Evolutionary conservation across 2,797 vertebrate species (phyloP), one percentile per base, ranked within the genome.

Genomic region (Selene dorsalis): DNA sequence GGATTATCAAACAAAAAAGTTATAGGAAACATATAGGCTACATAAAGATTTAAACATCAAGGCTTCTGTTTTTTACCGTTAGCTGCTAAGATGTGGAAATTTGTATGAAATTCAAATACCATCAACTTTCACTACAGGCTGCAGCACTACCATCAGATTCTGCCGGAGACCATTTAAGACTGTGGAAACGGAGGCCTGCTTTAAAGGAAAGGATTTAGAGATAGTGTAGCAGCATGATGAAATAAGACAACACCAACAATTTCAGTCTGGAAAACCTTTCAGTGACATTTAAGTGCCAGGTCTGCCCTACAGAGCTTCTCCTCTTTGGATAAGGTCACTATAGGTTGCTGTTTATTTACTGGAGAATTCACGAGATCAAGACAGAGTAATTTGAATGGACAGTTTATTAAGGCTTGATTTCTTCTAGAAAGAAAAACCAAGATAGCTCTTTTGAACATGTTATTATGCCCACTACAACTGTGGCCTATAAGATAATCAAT

Each of bases 391-490:
- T 95, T 96, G 94, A 95, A 95, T 92, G 95, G 93, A 94, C 93
- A 93, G 92, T 97, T 97, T 97, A 97, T 97, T 97, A 97, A 98
- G 96, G 96, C 96, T 97, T 94, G 94, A 95, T 94, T 95, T 96
- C 93, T 94, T 95, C 94, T 95, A 94, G 92, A 94, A 93, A 94
- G 89, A 91, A 93, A 95, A 94, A 92, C 89, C 88, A 95, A 94
- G 92, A 90, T 88, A 91, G 91, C 92, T 91, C 92, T 92, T 92
- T 91, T 94, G 89, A 95, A 95, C 89, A 93, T 73, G 92, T 85
- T 89, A 94, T 86, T 88, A 94, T 85, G 91, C 89, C 93, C 93
- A 95, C 93, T 95, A 94, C 94, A 94, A 91, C 92, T 87, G 95
- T 93, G 95, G 95, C 95, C 94, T 95, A 88, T 84, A 90, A 88